phyloP scores from a whole-genome alignment of 2,888 invertebrate species.

The Acheta domesticus region DNA sequence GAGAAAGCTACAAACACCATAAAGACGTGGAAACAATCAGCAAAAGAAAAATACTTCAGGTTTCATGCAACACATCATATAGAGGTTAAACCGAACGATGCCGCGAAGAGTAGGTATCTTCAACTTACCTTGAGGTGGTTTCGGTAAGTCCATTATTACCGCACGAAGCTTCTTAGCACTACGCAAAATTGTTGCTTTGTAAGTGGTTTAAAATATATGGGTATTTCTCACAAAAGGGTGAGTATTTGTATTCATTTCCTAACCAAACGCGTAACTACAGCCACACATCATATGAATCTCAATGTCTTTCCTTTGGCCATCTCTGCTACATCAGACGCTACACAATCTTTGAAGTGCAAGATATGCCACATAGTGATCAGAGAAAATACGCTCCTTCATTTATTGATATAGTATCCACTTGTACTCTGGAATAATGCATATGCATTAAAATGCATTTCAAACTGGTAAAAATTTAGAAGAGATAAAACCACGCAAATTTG shows the following conservation, averaged over 20 bases:
- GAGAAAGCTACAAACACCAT: neutral
- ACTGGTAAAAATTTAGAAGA: no score
- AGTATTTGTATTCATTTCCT: neutral
- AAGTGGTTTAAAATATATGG: neutral
- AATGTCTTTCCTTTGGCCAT: neutral
- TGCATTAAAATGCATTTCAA: no score
- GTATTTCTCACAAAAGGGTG: neutral
- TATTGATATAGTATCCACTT: no score
- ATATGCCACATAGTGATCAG: neutral
- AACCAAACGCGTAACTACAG: neutral
- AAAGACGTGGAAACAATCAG: neutral
- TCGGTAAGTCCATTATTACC: conserved; percentile 50
- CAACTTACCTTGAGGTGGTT: conserved; percentile 60
- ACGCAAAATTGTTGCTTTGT: neutral
- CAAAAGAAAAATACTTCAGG: neutral
- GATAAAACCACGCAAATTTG: no score
- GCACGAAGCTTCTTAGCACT: neutral
- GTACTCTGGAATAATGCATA: no score
- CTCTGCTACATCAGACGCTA: neutral
- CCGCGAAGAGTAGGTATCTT: neutral
- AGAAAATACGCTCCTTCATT: no score
- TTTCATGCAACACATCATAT: neutral
- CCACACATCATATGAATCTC: neutral
- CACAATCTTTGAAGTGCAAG: neutral
- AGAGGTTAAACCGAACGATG: neutral